Conservation (phyloP, 1,140 invertebrate genomes). For the Drosophila gunungcola region DNA sequence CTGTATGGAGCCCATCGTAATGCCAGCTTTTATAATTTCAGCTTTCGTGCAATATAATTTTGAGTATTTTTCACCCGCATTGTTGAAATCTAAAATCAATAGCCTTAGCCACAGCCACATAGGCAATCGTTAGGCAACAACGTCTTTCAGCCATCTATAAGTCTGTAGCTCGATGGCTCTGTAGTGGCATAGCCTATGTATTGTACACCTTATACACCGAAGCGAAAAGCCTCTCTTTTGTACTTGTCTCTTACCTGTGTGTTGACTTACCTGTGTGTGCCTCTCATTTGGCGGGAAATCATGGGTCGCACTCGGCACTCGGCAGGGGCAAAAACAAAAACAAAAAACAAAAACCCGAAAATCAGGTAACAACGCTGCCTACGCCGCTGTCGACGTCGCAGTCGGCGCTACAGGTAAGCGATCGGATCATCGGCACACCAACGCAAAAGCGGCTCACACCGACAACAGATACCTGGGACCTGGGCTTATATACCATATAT, state of each 20-base stretch:
- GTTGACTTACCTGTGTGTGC: conserved; percentile 39
- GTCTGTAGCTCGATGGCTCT: neutral
- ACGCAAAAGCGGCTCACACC: conserved; percentile 54
- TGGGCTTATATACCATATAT: conserved; percentile 63
- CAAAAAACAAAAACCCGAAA: conserved; percentile 79
- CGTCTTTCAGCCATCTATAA: conserved; percentile 51
- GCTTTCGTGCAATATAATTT: conserved; percentile 75
- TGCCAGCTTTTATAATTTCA: conserved; percentile 65
- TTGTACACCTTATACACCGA: conserved; percentile 56
- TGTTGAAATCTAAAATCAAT: conserved; percentile 80
- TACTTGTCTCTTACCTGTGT: conserved; percentile 66
- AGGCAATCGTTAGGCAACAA: conserved; percentile 74
- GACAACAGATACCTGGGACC: conserved; percentile 14
- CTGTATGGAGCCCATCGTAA: conserved; percentile 42
- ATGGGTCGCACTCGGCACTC: conserved; percentile 45
- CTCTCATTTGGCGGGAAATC: conserved; percentile 82
- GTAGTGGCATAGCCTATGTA: conserved; percentile 12
- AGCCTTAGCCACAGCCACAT: conserved; percentile 43
- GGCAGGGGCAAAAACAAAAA: conserved; percentile 69
- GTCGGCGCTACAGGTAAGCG: conserved; percentile 43
- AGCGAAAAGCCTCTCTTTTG: conserved; percentile 30
- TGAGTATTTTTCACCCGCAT: conserved; percentile 80
- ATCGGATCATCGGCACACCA: conserved; percentile 74
- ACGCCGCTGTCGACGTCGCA: conserved; percentile 26
- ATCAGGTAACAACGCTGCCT: conserved; percentile 71